phyloP scores from a whole-genome alignment of 2,797 vertebrate genomes.

The Gymnodraco acuticeps region DNA sequence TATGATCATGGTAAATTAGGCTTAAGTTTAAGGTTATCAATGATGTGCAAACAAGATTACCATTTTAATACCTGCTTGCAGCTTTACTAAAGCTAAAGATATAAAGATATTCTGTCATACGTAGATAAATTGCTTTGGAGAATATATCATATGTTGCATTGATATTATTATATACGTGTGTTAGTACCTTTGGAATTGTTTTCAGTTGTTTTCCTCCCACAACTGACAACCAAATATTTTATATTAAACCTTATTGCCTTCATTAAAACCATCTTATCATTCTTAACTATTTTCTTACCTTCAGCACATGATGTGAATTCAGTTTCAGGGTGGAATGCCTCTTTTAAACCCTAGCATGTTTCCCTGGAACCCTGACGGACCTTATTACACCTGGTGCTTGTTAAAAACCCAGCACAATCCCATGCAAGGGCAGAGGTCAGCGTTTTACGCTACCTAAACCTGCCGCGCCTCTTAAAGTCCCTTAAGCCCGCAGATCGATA shows the following conservation, averaged over 20 bases:
- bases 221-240: too few relatives aligned
- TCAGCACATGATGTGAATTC: slow-evolving; percentile 10
- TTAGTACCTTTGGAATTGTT: too few relatives aligned
- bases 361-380: slow-evolving; percentile 51
- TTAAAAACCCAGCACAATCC: slow-evolving; percentile 64
- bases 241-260: too few relatives aligned
- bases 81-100: not conserved
- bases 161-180: too few relatives aligned
- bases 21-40: not conserved
- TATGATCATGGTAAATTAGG: not conserved
- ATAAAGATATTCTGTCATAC: too few relatives aligned
- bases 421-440: slow-evolving; percentile 61
- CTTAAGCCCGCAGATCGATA: slow-evolving; percentile 66
- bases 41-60: too few relatives aligned
- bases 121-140: too few relatives aligned
- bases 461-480: slow-evolving; percentile 62
- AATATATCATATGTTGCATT: too few relatives aligned
- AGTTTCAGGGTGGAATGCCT: slow-evolving; percentile 47
- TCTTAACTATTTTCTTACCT: not conserved
- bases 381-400: slow-evolving; percentile 72
- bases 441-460: slow-evolving; percentile 75
- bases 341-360: slow-evolving; percentile 38
- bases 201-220: too few relatives aligned
- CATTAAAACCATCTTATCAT: too few relatives aligned
- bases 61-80: not conserved